Base-by-base conservation (phyloP, 2,113 vertebrate species). In the Mandrillus leucophaeus region DNA sequence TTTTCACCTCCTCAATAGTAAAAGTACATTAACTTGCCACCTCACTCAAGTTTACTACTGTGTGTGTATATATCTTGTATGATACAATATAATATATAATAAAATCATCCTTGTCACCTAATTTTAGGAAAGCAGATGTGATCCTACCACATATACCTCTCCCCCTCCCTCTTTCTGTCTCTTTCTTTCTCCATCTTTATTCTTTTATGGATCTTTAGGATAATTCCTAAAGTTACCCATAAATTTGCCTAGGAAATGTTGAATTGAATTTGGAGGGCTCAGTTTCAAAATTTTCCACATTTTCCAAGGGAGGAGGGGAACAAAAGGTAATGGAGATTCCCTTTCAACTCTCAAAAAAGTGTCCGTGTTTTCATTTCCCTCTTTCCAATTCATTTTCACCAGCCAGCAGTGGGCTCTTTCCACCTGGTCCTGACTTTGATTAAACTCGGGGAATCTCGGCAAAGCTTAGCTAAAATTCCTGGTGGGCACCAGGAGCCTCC, bases 371-470 rank as follows among this genome's bases (percentile, higher is more conserved):
- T 78, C 35, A 59, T 32, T 78, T 16, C 23, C 7, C 4, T 0
- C 1, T 45, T 40, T 43, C 27, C 78, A 40, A 0, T 45, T 73
- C 23, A 1, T 68, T 89, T 59, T 82, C 48, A 76, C 16, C 59
- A 30, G 48, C 32, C 43, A 38, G 55, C 22, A 52, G 12, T 32
- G 61, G 61, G 30, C 61, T 64, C 27, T 32, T 13, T 64, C 27
- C 61, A 64, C 27, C 61, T 64, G 61, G 12, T 64, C 12, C 12
- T 64, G 2, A 43, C n/a, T 64, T 73, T 8, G 8, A 57, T 72
- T 61, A 45, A 61, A 52, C 3, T 4, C 2, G 16, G 2, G 2
- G 25, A 38, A 17, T 70, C 35, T 88, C 0, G 1, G 30, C 0
- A 1, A 22, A 40, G 18, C 59, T 59, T 64, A 43, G 66, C 59